A percentile compares a stretch with the other conserved stretches of the same genome.
Evolutionary conservation across 2,113 vertebrate species (phyloP).

Genomic region (Pelecanus crispus): DNA sequence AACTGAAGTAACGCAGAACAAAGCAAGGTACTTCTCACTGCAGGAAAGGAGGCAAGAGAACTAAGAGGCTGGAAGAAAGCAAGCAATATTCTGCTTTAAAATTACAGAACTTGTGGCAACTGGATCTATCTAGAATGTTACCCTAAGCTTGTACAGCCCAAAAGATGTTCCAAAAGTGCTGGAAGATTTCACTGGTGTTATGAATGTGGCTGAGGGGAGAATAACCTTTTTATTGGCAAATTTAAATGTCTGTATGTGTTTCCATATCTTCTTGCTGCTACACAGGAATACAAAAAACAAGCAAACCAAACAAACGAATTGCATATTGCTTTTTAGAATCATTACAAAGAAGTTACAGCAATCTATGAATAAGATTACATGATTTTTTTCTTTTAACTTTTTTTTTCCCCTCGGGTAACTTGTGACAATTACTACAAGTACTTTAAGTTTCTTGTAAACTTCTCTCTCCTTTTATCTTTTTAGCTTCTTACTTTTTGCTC

Average conservation of each 20-base stretch:
- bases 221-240: neutral
- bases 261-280: neutral
- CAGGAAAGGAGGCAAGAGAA: neutral
- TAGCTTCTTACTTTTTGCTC: neutral
- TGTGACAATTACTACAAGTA: neutral
- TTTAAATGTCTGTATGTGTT: neutral
- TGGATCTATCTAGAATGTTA: neutral
- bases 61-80: neutral
- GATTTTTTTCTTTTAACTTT: neutral
- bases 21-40: neutral
- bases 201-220: neutral
- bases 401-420: neutral
- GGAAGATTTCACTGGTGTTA: neutral
- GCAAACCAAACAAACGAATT: rapidly evolving
- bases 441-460: neutral
- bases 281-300: neutral
- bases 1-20: neutral
- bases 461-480: neutral
- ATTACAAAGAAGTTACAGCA: neutral
- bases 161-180: neutral
- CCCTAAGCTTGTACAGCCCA: neutral
- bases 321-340: neutral
- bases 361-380: neutral
- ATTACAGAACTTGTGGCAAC: neutral
- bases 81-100: neutral